Evolutionary conservation across 2,888 invertebrate species (phyloP), one percentile per base, ranked within the genome.

Genomic region (Ormyrus nitidulus): DNA sequence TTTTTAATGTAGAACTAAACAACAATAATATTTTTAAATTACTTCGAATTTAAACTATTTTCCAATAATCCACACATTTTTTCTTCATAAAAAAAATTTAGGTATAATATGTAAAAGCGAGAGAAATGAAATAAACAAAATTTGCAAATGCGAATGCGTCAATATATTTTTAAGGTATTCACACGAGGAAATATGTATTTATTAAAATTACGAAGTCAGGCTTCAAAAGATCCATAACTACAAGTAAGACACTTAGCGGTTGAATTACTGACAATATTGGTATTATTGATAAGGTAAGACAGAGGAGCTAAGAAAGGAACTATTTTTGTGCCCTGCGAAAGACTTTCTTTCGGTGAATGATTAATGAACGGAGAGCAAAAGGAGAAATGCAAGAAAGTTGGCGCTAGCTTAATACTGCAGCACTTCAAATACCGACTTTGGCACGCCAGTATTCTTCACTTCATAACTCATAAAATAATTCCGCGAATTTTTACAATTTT

Each of bases 291-390:
- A 54, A 61, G 19, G n/a, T 34, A 54, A 68, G 54, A 62, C 2
- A 44, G 54, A 46, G 9, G 19, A 6, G 13, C 6, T 34, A 34
- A 34, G 8, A 65, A 34, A 44, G 62, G 11, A 69, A 56, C 19
- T n/a, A 49, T 13, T 64, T 59, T 58, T 68, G 48, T 11, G n/a
- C 11, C 13, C 6, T 44, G 13, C 10, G 56, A 75, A 71, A 71
- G 75, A 13, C 76, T 80, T 73, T 77, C 77, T 76, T 66, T 61
- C 11, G 11, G 13, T 80, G 6, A 80, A 80, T 80, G 8, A 77
- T 73, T 73, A 49, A 80, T 51, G 10, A 34, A 11, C 13, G 68
- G n/a, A 44, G 13, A 56, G 49, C 13, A 53, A 53, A 13, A 62
- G 5, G 56, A 54, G 51, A 64, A 58, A 49, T 58, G 53, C 3